Conservation (phyloP, 2,888 invertebrate species). For the Hydraecia micacea region DNA sequence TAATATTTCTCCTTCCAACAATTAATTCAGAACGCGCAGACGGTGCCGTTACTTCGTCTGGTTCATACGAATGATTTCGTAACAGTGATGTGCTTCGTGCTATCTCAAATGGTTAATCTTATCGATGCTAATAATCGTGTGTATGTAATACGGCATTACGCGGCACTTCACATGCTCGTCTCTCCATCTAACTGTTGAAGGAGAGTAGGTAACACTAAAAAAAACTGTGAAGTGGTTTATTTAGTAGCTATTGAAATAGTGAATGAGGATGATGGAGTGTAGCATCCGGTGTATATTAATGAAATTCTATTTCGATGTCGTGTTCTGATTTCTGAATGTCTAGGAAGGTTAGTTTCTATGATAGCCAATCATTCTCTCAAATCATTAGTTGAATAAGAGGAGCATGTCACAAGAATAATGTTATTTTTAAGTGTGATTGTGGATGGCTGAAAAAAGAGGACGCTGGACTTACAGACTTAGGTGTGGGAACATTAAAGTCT, state of each 20-base stretch:
- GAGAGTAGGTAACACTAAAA: not conserved
- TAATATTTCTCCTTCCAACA: conserved; percentile 7
- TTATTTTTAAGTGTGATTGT: not conserved
- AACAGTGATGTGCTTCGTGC: conserved; percentile 34
- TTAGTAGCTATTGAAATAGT: conserved; percentile 14
- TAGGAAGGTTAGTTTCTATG: not conserved
- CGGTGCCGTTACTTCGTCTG: conserved; percentile 8
- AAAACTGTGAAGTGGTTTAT: conserved; percentile 15
- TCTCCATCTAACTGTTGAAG: not conserved
- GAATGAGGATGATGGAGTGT: conserved; percentile 25
- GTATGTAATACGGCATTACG: conserved; percentile 18
- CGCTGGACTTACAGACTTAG: too few species aligned
- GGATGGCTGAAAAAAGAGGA: not conserved
- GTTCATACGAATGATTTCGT: conserved; percentile 31
- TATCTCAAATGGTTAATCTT: conserved; percentile 41
- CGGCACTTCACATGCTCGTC: conserved; percentile 27
- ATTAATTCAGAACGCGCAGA: conserved; percentile 22
- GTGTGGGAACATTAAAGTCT: too few species aligned
- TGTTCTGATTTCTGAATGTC: conserved; percentile 27
- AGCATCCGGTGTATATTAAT: conserved; percentile 35
- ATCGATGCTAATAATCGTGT: conserved; percentile 29
- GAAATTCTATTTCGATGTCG: conserved; percentile 34
- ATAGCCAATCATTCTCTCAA: not conserved
- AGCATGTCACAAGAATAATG: not conserved
- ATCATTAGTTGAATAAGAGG: not conserved